phyloP scores from a whole-genome alignment of 1,140 invertebrate species.

The Atta texana region DNA sequence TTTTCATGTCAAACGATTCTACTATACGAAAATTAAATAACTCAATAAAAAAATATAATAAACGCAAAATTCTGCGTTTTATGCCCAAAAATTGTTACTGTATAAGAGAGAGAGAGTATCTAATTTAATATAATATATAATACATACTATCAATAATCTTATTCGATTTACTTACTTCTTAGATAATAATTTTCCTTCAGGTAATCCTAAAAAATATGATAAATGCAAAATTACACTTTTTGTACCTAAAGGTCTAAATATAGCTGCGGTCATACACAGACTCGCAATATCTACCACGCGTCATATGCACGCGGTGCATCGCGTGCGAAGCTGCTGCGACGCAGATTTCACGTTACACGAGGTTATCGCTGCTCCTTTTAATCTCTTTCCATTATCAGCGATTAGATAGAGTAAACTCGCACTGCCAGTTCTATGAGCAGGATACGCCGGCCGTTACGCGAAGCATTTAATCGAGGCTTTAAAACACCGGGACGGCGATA shows the following conservation, averaged over 20 bases:
- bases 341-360: conserved; percentile 21
- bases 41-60: neutral
- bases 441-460: conserved; percentile 35
- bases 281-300: neutral
- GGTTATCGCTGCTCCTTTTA: conserved; percentile 42
- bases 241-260: conserved; percentile 5
- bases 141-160: neutral
- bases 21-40: neutral
- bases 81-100: neutral
- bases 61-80: neutral
- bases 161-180: neutral
- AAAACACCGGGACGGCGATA: conserved; percentile 47
- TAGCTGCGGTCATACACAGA: neutral
- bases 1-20: neutral
- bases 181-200: neutral
- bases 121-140: too few relatives aligned
- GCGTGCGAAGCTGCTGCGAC: conserved; percentile 33
- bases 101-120: neutral
- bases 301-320: conserved; percentile 19
- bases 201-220: neutral
- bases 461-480: conserved; percentile 32
- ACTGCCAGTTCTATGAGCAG: conserved; percentile 37
- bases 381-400: conserved; percentile 50
- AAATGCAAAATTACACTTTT: conserved; percentile 32
- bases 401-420: conserved; percentile 51